Base-by-base conservation (phyloP, 2,888 invertebrate species). In the Athetis lepigone region DNA sequence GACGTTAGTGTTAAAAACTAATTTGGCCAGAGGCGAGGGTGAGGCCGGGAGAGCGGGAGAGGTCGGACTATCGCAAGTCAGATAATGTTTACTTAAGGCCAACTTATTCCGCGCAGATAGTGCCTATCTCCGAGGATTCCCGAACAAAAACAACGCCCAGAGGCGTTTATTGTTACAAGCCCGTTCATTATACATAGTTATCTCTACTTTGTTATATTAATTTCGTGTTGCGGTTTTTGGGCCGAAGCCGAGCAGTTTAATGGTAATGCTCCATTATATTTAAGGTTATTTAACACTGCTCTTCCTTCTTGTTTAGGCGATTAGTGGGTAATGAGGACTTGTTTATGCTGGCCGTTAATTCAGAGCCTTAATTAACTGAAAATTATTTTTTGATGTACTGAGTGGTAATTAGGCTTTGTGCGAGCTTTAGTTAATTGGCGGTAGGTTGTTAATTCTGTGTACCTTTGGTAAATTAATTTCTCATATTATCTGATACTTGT, bases 101-200 rank as follows among this genome's bases (percentile, higher is more conserved):
- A 85, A 88, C 76, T 87, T 86, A 75, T 79, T 71, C 79, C 58
- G 61, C 72, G 71, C 75, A 74, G 73, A 75, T 83, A 82, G 81
- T 80, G 67, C 70, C 72, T 75, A 75, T 78, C 81, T 85, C 63
- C 69, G 78, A 76, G 84, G 83, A 85, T 84, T 84, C 76, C 67
- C 68, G 82, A 89, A 90, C 89, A 90, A 92, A 91, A 92, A 92
- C 90, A 92, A 86, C 79, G 75, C 77, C 88, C 87, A 64, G 67
- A 73, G 83, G 88, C 86, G 87, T 84, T 89, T 91, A 89, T 91
- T 91, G 88, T 89, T 89, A 86, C 87, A 87, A 87, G 82, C 85
- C 83, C 84, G 85, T 88, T 89, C 85, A 85, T 85, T 84, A 86
- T 85, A 85, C 82, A 82, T 85, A 84, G 82, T 80, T 82, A 83